These are phyloP conservation scores for Leptopilina clavipes DNA, from an alignment of 1,140 invertebrate species.

Conservation along the genomic window DNA sequence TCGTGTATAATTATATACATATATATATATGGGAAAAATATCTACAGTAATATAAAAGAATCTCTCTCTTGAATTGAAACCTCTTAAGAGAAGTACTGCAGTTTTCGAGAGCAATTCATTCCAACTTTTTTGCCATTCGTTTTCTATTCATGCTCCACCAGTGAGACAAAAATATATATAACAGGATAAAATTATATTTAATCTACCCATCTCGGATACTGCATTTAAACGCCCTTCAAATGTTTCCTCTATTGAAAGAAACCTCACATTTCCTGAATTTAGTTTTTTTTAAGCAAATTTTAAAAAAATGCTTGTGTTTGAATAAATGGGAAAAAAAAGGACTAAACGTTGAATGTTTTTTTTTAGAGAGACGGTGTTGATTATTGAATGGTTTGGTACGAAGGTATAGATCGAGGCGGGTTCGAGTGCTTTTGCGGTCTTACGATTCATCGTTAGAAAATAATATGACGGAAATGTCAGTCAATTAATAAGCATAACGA, in stretches of 20 bases:
- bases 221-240: neutral
- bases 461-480: conserved; percentile 75
- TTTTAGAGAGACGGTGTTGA: conserved; percentile 26
- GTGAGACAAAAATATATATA: conserved; percentile 10
- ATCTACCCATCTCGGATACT: neutral
- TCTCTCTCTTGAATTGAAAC: conserved; percentile 28
- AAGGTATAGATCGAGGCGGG: conserved; percentile 50
- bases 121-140: neutral
- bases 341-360: neutral
- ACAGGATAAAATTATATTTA: conserved; percentile 35
- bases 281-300: too few relatives aligned
- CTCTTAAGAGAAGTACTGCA: conserved; percentile 7
- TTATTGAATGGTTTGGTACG: conserved; percentile 41
- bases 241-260: neutral
- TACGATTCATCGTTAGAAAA: conserved; percentile 70
- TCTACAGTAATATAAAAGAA: conserved; percentile 43
- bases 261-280: too few relatives aligned
- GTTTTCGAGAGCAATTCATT: conserved; percentile 45
- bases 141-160: neutral
- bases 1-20: conserved; percentile 39
- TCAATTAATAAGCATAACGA: conserved; percentile 76
- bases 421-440: conserved; percentile 63
- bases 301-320: neutral
- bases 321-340: conserved; percentile 10
- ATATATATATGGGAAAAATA: conserved; percentile 61